These are phyloP conservation scores for Sarcophaga subvicina DNA, from an alignment of 2,888 invertebrate genomes.

Conservation along the genomic window DNA sequence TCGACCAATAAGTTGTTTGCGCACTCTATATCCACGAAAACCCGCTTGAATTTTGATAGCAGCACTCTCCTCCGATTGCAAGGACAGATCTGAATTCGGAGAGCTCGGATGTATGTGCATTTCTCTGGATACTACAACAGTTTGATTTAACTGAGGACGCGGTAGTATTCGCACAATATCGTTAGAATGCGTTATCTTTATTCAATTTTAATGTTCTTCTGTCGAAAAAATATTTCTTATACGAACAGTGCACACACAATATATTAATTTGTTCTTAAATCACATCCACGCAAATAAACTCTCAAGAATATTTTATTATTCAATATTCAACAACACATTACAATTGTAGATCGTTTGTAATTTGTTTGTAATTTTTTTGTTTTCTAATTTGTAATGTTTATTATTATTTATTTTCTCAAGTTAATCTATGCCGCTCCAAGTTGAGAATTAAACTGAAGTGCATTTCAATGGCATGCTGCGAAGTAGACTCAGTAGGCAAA, in stretches of 20 bases:
- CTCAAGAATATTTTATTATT: too few species aligned
- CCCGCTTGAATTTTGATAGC: conserved; percentile 84
- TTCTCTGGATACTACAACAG: conserved; percentile 71
- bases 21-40: conserved; percentile 83
- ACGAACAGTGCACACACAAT: too few species aligned
- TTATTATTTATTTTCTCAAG: neutral
- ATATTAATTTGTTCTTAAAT: too few species aligned
- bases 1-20: conserved; percentile 80
- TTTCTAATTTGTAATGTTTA: neutral
- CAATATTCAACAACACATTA: neutral
- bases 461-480: conserved; percentile 48
- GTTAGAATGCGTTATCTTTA: conserved; percentile 40
- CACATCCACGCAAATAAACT: too few species aligned
- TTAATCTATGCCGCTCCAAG: conserved; percentile 52
- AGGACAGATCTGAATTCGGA: conserved; percentile 77
- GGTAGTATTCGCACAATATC: conserved; percentile 12
- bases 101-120: conserved; percentile 82
- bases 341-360: conserved; percentile 12
- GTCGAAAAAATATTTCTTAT: too few species aligned
- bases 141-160: conserved; percentile 15
- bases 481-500: conserved; percentile 30
- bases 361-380: too few species aligned
- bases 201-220: neutral
- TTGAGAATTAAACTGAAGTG: conserved; percentile 68
- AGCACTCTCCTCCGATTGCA: conserved; percentile 81